These are phyloP conservation scores for Pseudomyrmex gracilis DNA, from an alignment of 1,140 invertebrate genomes.

Conservation along the genomic window DNA sequence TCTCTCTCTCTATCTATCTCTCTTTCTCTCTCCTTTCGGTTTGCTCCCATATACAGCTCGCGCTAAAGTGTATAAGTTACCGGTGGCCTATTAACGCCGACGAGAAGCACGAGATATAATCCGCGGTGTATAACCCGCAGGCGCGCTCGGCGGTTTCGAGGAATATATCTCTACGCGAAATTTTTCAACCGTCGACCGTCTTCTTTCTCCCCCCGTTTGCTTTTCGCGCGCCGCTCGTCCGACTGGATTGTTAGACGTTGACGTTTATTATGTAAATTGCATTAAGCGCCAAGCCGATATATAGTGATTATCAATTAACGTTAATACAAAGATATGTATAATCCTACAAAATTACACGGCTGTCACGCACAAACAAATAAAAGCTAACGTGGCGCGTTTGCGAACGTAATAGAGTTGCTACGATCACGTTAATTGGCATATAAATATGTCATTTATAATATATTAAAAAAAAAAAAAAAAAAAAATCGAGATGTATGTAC, in stretches of 20 bases:
- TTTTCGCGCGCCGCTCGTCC: conserved; percentile 8
- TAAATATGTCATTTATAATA: neutral
- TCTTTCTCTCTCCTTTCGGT: conserved; percentile 1
- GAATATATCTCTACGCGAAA: conserved; percentile 26
- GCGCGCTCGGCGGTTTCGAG: conserved; percentile 43
- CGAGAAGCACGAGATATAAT: conserved; percentile 54
- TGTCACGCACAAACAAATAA: neutral
- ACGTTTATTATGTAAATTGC: conserved; percentile 49
- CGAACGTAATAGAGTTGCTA: neutral
- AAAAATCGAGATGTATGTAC: neutral
- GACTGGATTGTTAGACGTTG: neutral
- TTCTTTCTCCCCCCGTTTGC: conserved; percentile 23
- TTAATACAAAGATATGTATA: neutral
- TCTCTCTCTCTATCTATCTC: too few relatives aligned
- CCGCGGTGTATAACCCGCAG: conserved; percentile 41
- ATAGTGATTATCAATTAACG: conserved; percentile 44
- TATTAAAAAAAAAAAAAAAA: conserved; percentile 1
- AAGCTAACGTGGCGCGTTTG: neutral
- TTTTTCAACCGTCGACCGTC: conserved; percentile 45
- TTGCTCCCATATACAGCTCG: conserved; percentile 36
- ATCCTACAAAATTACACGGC: conserved; percentile 4
- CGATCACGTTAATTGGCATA: neutral
- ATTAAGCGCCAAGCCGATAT: conserved; percentile 15
- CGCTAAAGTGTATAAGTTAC: conserved; percentile 44
- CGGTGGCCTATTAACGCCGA: conserved; percentile 61